Conservation (phyloP, 92 coral and sea anemone species). For the Nematostella vectensis region DNA sequence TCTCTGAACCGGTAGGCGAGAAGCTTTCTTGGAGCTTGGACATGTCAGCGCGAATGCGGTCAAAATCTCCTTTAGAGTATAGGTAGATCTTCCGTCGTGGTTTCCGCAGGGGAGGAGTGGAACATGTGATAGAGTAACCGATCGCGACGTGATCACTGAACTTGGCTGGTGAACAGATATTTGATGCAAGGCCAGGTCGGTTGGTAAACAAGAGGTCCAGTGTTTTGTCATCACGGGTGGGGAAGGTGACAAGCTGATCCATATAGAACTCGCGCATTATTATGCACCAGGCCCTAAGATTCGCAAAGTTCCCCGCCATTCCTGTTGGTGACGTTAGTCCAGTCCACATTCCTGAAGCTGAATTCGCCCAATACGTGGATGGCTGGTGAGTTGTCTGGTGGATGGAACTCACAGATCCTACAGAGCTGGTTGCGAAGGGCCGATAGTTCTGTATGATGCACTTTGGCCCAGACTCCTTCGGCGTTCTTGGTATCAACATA, state of each 20-base stretch:
- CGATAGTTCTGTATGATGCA: neutral
- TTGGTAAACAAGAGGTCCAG: constrained; percentile 27
- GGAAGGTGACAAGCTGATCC: constrained; percentile 22
- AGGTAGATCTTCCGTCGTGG: no score
- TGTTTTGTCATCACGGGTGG: constrained; percentile 28
- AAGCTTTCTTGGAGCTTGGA: no score
- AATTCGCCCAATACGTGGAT: constrained; percentile 24
- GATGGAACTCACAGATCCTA: neutral
- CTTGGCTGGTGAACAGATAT: no score
- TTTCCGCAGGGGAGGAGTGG: no score
- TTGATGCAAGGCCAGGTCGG: neutral
- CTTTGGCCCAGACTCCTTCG: no score
- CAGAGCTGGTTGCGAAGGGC: constrained; percentile 13
- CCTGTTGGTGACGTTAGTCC: neutral
- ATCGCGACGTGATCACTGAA: no score
- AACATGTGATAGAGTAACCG: no score
- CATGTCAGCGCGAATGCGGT: no score
- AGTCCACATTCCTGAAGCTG: constrained; percentile 22
- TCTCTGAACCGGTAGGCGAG: no score
- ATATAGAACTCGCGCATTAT: constrained; percentile 4
- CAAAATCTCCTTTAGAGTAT: no score
- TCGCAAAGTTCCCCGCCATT: neutral
- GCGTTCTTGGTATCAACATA: no score
- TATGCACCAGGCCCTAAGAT: constrained; percentile 2
- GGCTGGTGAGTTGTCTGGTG: constrained; percentile 12